Evolutionary conservation across 2,888 invertebrate species (phyloP), one percentile per base, ranked within the genome.

Genomic region (Andrena chrysosceles): DNA sequence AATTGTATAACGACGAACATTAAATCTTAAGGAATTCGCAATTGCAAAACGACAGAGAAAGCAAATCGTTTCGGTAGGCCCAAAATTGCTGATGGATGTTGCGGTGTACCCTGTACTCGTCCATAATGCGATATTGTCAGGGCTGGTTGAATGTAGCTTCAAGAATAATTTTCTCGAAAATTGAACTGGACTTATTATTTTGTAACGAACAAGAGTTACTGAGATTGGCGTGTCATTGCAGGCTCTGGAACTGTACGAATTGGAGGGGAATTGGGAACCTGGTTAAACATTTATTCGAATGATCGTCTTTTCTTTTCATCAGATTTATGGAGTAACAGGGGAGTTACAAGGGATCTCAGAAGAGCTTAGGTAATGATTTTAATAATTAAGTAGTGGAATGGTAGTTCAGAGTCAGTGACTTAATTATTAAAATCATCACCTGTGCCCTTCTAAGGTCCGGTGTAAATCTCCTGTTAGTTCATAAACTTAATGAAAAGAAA

Each of bases 1-100:
- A 63, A 62, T 52, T 69, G 23, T 5, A 31, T 35, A 70, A 76
- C n/a, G 42, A 66, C 42, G 31, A 23, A 5, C 56, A 56, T 73
- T 64, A 33, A 29, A 49, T 73, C 29, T 35, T 35, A 56, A 42
- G 54, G 63, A 64, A 54, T 16, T 23, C 54, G 8, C 35, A 42
- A 48, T 59, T 48, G 69, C 26, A 60, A 70, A 70, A 59, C 48
- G 62, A 3, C 33, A 23, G 68, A 16, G 59, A 10, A 33, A 8
- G 52, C 13, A 16, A 56, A 42, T 56, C 56, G n/a, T 7, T 16
- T n/a, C 56, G 69, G 13, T 26, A n/a, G 31, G 20, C 0, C 5
- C 0, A 4, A 35, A 54, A 56, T 68, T 33, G 8, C 7, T 33
- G 68, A 35, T 26, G 35, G 16, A 68, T 26, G 23, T 42, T 42